Evolutionary conservation across 2,797 vertebrate species (phyloP), one percentile per base, ranked within the genome.

Genomic region (Brachyalestes nurse): DNA sequence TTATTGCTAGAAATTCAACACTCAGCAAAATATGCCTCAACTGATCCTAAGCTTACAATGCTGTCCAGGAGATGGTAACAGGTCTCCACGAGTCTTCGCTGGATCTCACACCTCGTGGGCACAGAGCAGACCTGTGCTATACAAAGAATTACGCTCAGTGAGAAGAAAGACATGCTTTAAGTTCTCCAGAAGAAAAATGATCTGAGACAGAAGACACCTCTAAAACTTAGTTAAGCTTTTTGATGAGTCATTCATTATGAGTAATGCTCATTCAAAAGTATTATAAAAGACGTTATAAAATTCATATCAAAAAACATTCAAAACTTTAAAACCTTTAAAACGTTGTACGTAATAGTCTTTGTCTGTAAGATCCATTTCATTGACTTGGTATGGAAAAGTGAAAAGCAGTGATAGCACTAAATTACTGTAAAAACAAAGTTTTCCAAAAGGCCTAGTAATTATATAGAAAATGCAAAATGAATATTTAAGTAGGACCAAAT

Each of bases 51-150:
- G 73, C 76, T 73, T 25, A 88, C 87, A 85, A 84, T 70, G 13
- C 57, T 65, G 19, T 82, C 77, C 17, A 87, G 71, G 57, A 78
- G 45, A 2, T 21, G 14, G n/a, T 76, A 16, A 4, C 76, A 80
- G 5, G 2, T 69, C 61, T 74, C 55, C 34, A 88, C n/a, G 4
- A 85, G 45, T 9, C 23, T 21, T 58, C 65, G 79, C 2, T 80
- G 72, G 16, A 87, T 51, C n/a, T 34, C 10, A 67, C 87, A 88
- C 21, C 16, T 74, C 8, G 67, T 81, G 6, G 87, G 84, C 47
- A 64, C 13, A 0, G 82, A 49, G 23, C 19, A 58, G 1, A 86
- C 79, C 4, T 64, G 75, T 6, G 17, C 77, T 47, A 78, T 51
- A 74, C 81, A 87, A 65, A 82, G 21, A 10, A 82, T 2, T 16